A percentile compares a stretch with the other conserved stretches of the same genome.
phyloP scores from a whole-genome alignment of 2,113 vertebrate species.

The Aspiorhynchus laticeps region DNA sequence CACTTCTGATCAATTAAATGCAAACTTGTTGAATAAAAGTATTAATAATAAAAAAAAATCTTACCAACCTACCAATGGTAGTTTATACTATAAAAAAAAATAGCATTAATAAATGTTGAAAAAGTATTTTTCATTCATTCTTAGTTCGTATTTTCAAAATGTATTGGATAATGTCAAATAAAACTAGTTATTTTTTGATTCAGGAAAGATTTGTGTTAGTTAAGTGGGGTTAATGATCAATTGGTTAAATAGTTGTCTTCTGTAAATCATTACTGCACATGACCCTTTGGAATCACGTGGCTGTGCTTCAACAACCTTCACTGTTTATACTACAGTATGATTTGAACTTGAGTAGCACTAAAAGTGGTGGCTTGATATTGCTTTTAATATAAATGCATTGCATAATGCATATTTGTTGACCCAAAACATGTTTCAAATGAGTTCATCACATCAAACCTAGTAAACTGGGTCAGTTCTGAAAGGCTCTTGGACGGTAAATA shows the following conservation, averaged over 20 bases:
- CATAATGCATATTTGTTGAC: not conserved
- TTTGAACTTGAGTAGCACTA: conserved; percentile 14
- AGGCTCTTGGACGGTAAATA: not conserved
- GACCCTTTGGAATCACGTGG: conserved; percentile 45
- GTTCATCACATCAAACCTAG: not conserved
- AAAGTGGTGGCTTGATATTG: not conserved
- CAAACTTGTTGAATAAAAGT: not conserved
- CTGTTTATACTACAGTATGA: conserved; percentile 18
- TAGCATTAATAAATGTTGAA: not conserved
- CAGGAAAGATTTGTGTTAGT: conserved; percentile 35
- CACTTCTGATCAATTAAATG: not conserved
- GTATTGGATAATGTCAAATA: not conserved
- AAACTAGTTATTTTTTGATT: not conserved
- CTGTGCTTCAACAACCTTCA: conserved; percentile 14
- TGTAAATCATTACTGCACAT: conserved; percentile 54
- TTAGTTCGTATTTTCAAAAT: not conserved
- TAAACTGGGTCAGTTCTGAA: not conserved
- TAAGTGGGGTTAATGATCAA: conserved; percentile 50
- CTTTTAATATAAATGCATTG: not conserved
- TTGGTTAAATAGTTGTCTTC: conserved; percentile 19
- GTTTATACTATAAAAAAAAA: not conserved
- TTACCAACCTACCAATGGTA: not conserved
- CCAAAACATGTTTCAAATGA: not conserved
- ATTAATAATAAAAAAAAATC: not conserved
- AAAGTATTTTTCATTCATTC: not conserved